phyloP scores from a whole-genome alignment of 2,113 vertebrate genomes.

The Labeo catla region DNA sequence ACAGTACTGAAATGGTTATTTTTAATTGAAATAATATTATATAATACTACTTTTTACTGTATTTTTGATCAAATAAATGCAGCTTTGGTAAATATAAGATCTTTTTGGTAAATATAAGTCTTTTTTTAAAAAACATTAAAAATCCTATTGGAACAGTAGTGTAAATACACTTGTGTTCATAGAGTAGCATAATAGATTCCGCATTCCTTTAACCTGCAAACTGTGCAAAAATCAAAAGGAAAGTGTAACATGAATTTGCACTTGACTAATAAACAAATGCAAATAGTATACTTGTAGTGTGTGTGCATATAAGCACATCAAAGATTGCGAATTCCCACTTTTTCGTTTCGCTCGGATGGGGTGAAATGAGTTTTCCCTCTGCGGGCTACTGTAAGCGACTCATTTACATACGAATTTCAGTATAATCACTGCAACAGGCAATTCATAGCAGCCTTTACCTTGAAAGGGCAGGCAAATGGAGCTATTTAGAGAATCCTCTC shows the following conservation, averaged over 20 bases:
- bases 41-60: neutral
- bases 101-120: neutral
- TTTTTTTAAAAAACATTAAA: neutral
- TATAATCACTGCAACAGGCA: constrained; percentile 16
- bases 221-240: neutral
- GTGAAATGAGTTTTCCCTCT: neutral
- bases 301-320: neutral
- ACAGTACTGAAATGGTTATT: neutral
- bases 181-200: neutral
- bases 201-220: too few relatives aligned
- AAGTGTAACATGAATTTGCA: constrained; percentile 35
- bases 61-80: neutral
- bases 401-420: constrained; percentile 11
- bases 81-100: neutral
- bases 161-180: neutral
- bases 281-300: neutral
- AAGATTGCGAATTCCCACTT: neutral
- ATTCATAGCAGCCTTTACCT: constrained; percentile 38
- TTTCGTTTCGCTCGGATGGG: neutral
- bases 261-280: neutral
- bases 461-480: constrained; percentile 23
- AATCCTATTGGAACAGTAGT: neutral
- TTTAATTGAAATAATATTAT: neutral
- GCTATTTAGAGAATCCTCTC: constrained; percentile 34
- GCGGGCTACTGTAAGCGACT: constrained; percentile 10